Evolutionary conservation across 2,888 invertebrate species (phyloP).

Genomic region (Lucinisca nassula): DNA sequence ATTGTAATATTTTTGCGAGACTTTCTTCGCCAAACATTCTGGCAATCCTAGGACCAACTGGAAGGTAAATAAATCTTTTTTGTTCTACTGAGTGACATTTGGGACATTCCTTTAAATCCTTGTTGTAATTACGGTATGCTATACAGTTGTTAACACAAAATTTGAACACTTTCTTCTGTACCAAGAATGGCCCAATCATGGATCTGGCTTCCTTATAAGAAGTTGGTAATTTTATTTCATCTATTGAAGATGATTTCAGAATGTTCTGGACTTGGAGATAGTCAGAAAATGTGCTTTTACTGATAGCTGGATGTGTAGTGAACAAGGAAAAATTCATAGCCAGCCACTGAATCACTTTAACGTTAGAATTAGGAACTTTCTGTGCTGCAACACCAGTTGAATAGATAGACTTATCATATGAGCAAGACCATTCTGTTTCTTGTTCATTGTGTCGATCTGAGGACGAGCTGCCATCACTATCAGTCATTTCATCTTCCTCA

Average conservation of each 20-base stretch:
- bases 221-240: neutral
- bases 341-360: constrained; percentile 17
- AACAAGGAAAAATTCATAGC: constrained; percentile 12
- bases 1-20: neutral
- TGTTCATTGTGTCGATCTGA: no score
- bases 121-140: constrained; percentile 6
- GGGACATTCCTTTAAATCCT: neutral
- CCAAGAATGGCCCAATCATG: constrained; percentile 20
- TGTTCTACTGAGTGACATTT: neutral
- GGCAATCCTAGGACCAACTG: constrained; percentile 16
- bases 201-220: constrained; percentile 24
- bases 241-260: neutral
- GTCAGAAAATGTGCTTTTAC: constrained; percentile 1
- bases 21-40: constrained; percentile 33
- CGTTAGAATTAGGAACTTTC: neutral
- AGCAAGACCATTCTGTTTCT: neutral
- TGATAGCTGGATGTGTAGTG: constrained; percentile 1
- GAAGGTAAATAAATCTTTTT: neutral
- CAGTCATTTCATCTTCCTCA: no score
- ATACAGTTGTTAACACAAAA: constrained; percentile 26
- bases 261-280: neutral
- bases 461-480: no score
- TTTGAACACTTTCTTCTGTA: constrained; percentile 8
- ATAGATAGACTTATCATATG: neutral
- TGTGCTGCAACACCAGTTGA: neutral